Conservation (phyloP, 2,113 vertebrate species). For the Anhinga anhinga region DNA sequence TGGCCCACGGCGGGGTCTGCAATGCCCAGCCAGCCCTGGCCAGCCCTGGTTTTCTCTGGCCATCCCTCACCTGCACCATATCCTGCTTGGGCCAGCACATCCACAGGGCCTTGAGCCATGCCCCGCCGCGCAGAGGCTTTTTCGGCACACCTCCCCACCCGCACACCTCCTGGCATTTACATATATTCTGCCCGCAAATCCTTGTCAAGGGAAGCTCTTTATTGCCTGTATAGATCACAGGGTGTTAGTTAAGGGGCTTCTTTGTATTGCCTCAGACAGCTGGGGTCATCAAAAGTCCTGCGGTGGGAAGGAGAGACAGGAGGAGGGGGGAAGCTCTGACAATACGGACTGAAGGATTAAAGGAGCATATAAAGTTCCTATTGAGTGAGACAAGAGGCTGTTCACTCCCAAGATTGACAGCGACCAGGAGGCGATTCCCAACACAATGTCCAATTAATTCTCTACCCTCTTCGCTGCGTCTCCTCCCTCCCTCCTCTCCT, state of each 20-base stretch:
- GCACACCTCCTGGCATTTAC: slow-evolving; percentile 34
- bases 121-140: fast-evolving
- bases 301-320: slow-evolving; percentile 62
- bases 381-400: slow-evolving; percentile 74
- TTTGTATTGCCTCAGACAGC: slow-evolving; percentile 67
- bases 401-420: slow-evolving; percentile 71
- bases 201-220: slow-evolving; percentile 65
- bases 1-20: fast-evolving
- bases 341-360: slow-evolving; percentile 71
- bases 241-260: slow-evolving; percentile 67
- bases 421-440: slow-evolving; percentile 68
- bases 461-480: slow-evolving; percentile 58
- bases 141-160: slow-evolving; percentile 19
- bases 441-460: slow-evolving; percentile 75
- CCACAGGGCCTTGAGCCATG: background rate
- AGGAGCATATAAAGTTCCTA: slow-evolving; percentile 71
- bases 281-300: slow-evolving; percentile 69
- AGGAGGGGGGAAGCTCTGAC: slow-evolving; percentile 66
- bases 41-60: background rate
- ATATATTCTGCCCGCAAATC: slow-evolving; percentile 59
- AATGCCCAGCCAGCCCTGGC: too few species aligned
- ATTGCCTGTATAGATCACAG: slow-evolving; percentile 68
- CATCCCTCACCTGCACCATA: background rate
- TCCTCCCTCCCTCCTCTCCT: slow-evolving; percentile 57
- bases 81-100: fast-evolving